Evolutionary conservation across 2,888 invertebrate species (phyloP), one percentile per base, ranked within the genome.

Genomic region (Lasioglossum oenotherae): DNA sequence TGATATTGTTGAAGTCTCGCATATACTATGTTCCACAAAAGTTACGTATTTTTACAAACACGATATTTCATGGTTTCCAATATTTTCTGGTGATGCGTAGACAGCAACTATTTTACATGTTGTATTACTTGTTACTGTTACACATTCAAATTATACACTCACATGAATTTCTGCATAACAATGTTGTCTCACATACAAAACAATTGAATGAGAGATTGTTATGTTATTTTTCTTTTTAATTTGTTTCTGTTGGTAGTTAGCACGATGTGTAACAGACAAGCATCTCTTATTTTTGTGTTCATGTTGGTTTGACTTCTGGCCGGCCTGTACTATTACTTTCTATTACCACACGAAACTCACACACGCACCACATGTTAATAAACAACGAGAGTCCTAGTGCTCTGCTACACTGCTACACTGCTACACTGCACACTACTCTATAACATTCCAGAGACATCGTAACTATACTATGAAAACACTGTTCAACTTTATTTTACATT

Each of bases 281-380:
- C 80, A 78, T 82, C 80, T 82, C 31, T 77, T 46, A 85, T 88
- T 75, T 88, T 87, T 90, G 89, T 92, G 88, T 91, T 86, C 71
- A 91, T 89, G 92, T 92, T 93, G 93, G 93, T 93, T 93, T 93
- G 93, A 93, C 93, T 93, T 93, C 93, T 84, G 80, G 80, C 85
- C 84, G 79, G 85, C 87, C 83, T 88, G 74, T 79, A 75, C 53
- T 82, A 60, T 88, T 44, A 19, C 82, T 74, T 84, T 44, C 53
- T 85, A n/a, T 75, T 78, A 88, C 83, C 53, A 87, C 78, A 88
- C 88, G 14, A 74, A 14, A 57, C 74, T 85, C 31, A 76, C 87
- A 89, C 85, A 69, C 35, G 74, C 81, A 82, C 71, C 31, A 88
- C 79, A 46, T 85, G 72, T 84, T 82, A 74, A 81, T 85, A 82